Evolutionary conservation across 2,797 vertebrate genomes (phyloP), one percentile per base, ranked within the genome.

Genomic region (Neopelma chrysocephalum): DNA sequence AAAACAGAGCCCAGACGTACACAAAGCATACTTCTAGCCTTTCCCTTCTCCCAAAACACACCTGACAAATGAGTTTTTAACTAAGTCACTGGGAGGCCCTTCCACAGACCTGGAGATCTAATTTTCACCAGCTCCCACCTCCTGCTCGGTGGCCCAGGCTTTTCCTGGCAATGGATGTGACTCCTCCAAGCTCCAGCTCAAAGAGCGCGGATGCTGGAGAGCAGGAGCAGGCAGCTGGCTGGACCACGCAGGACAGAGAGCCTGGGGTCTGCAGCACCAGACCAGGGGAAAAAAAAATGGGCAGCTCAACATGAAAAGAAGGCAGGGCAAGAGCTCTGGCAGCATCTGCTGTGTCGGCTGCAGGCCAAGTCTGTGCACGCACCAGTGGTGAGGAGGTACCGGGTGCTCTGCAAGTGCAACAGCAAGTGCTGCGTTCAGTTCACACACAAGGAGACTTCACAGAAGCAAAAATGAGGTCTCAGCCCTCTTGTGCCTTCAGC

Each of bases 381-480:
- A 42, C 7, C 27, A 47, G 34, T 0, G 1, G 38, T 7, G 51
- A 58, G 51, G 34, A 70, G 93, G 73, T 43, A 19, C 45, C 0
- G 0, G 36, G 17, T 1, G 0, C 36, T 48, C 69, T 50, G 11
- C 1, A 6, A 80, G 54, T 6, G 20, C 32, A 51, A 26, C 20
- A 56, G 56, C 60, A 61, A 87, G 64, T 1, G 12, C 2, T 82
- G 32, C 11, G 3, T 22, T 61, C 14, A 13, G 50, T 40, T 87
- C 51, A 42, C 10, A 6, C 1, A 47, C 34, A 42, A 78, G 54
- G 45, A 88, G 51, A 31, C 10, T 31, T 26, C 3, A 6, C 9
- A 12, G 9, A 69, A 82, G 40, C 2, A 5, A 43, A 78, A 79
- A 21, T 4, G 25, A 79, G n/a, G n/a, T 43, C 29, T 58, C 22